These are phyloP conservation scores for Bombus terrestris DNA, from an alignment of 1,140 invertebrate genomes.

Conservation along the genomic window DNA sequence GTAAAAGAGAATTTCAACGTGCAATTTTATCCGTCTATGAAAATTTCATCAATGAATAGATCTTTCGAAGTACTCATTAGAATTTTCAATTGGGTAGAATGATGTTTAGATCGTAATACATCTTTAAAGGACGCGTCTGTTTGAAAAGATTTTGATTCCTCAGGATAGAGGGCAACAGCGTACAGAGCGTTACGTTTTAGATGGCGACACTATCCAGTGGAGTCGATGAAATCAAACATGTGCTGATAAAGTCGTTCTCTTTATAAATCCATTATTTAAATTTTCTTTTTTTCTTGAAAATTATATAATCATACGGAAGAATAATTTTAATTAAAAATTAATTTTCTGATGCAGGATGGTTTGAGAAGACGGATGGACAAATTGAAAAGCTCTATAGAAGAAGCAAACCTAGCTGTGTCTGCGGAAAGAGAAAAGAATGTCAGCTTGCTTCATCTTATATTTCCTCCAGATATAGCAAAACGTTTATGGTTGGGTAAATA, in stretches of 20 bases:
- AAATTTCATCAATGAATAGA: not conserved
- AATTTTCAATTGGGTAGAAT: not conserved
- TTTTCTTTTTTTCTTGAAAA: not conserved
- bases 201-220: not conserved
- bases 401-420: conserved; percentile 94
- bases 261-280: not conserved
- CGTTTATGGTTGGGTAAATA: conserved; percentile 93
- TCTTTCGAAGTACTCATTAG: not conserved
- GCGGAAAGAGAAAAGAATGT: conserved; percentile 97
- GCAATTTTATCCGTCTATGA: too few species aligned
- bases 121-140: not conserved
- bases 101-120: not conserved
- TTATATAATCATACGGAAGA: not conserved
- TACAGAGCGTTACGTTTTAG: not conserved
- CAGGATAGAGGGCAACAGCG: not conserved
- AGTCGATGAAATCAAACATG: not conserved
- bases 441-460: conserved; percentile 96
- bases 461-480: conserved; percentile 96
- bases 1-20: not conserved
- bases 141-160: not conserved
- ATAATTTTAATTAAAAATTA: not conserved
- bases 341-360: conserved; percentile 88
- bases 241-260: not conserved
- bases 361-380: conserved; percentile 97
- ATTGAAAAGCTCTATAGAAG: conserved; percentile 95